Evolutionary conservation across 2,888 invertebrate species (phyloP), one percentile per base, ranked within the genome.

Genomic region (Lottia scabra): DNA sequence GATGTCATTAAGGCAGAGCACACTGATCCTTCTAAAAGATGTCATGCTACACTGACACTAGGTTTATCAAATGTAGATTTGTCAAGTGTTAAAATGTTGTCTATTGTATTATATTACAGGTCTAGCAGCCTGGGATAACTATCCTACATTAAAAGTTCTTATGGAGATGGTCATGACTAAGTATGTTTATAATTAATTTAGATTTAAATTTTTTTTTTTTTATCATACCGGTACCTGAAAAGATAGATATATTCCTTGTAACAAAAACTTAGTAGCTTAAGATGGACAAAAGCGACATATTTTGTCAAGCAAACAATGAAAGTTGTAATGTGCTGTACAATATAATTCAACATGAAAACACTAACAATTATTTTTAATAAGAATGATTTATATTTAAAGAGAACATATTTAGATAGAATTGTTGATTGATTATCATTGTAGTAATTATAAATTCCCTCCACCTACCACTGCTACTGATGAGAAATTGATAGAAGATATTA

Each of bases 101-200:
- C 0, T 38, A 19, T 62, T 63, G 2, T 64, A 70, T 43, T 75
- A 10, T 38, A 43, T 72, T 70, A n/a, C 76, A 87, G 89, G 89
- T 66, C 75, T 79, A 79, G 91, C 94, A 70, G 96, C 95, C 46
- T 97, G 97, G 94, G 93, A 94, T 83, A 93, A 94, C 80, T 98
- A 97, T 91, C 96, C 98, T 23, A 97, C 95, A 67, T 92, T 98
- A 78, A 92, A 95, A 76, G 94, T 94, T 84, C 92, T 98, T 78
- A 97, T 98, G 93, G 98, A 98, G 91, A 96, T 96, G 94, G 96
- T 96, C 84, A 98, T 98, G 87, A 98, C 98, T 13, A 96, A 95
- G 94, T 94, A 87, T 91, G 92, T n/a, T n/a, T n/a, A 4, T 5
- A 38, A 38, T 56, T 56, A 15, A n/a, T n/a, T n/a, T n/a, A n/a